Base-by-base conservation (phyloP, 53 echinoderm and acorn worm genomes). In the Apostichopus leukothele region DNA sequence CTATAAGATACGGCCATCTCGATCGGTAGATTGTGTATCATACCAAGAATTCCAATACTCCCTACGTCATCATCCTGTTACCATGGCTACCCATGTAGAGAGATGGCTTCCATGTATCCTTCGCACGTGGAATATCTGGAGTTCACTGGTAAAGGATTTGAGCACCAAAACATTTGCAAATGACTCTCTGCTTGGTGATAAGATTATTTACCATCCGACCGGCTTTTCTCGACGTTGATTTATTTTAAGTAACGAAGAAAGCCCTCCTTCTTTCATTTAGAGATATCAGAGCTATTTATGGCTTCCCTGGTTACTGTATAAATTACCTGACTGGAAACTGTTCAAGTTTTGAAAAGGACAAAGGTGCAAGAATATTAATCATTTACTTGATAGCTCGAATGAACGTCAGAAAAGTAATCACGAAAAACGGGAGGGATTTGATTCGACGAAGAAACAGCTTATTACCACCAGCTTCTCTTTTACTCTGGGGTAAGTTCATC, bases 11-110 rank as follows among this genome's bases (percentile, higher is more conserved):
- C 39, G 3, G 39, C 39, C 3, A 39, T 39, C 39, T 39, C 39
- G 39, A 39, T 39, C 39, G 39, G 39, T 39, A 39, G 16, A 63
- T 63, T 63, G 63, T 16, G 16, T 79, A 52, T 79, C 51, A 79
- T 79, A 53, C 79, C 18, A 79, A 51, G 79, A 79, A 79, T 79
- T 79, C 79, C 53, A 53, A 19, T 52, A 50, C 51, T 53, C 18
- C 53, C 79, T 14, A 52, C 79, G 79, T 79, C 79, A 79, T 52
- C 8, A 19, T 53, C 11, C 18, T 53, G 79, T 79, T 79, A 52
- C 79, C 51, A 79, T 53, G 79, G 51, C 39, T 39, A 51, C 19
- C n/a, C 50, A 13, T 79, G 52, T 51, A 19, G n/a, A 19, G 53
- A 53, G 54, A 19, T 14, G 51, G 18, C 51, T 51, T 79, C 79